These are phyloP conservation scores for Pteria penguin DNA, from an alignment of 2,888 invertebrate species.

Conservation along the genomic window DNA sequence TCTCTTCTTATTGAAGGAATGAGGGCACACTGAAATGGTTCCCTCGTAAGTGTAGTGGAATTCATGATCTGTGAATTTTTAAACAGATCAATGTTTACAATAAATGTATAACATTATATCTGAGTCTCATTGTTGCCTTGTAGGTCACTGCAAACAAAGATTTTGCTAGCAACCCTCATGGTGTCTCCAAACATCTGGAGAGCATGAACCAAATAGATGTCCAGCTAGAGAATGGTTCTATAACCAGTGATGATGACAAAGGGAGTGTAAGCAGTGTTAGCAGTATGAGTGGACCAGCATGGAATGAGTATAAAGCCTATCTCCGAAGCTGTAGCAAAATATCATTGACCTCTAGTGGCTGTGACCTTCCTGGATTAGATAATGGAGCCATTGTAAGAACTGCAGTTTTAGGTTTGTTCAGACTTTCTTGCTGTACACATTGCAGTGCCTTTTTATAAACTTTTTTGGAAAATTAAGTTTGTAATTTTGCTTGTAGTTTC, in stretches of 20 bases:
- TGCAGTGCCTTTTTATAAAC: no score
- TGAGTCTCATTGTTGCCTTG: background rate
- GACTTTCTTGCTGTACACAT: background rate
- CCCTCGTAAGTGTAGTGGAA: no score
- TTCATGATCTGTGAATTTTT: no score
- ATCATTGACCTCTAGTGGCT: conserved; percentile 48
- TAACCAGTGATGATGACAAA: conserved; percentile 39
- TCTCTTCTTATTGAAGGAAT: no score
- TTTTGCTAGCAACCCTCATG: conserved; percentile 52
- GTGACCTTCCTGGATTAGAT: conserved; percentile 64
- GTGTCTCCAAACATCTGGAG: conserved; percentile 29
- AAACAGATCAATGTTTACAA: background rate
- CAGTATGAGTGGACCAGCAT: conserved; percentile 8
- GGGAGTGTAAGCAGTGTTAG: conserved; percentile 46
- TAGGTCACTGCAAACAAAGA: conserved; percentile 49
- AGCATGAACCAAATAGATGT: background rate
- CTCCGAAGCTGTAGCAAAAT: conserved; percentile 25
- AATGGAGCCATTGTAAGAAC: conserved; percentile 73
- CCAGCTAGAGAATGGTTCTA: conserved; percentile 38
- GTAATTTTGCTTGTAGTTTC: no score
- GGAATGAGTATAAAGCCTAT: background rate
- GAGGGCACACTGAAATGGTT: no score
- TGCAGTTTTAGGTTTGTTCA: conserved; percentile 67
- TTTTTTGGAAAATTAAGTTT: no score
- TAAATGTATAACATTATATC: background rate